Conservation (phyloP, 2,888 invertebrate species). For the Prionchulus punctatus region DNA sequence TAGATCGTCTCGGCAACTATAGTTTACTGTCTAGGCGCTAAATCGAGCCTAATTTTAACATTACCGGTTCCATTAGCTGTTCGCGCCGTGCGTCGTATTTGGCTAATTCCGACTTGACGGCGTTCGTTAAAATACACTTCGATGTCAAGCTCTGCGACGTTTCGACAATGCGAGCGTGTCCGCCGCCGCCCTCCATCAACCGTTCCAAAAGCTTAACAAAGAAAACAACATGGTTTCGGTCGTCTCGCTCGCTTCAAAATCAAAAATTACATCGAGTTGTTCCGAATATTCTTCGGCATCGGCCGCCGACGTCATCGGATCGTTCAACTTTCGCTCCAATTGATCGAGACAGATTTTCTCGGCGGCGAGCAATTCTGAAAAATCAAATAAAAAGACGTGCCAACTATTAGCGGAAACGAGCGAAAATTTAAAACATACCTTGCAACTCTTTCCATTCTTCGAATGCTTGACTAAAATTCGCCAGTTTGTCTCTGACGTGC, state of each 20-base stretch:
- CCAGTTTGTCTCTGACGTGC: conserved; percentile 25
- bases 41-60: conserved; percentile 4
- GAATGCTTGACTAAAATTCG: conserved; percentile 23
- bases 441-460: conserved; percentile 28
- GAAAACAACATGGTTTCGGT: not conserved
- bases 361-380: conserved; percentile 52
- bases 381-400: not conserved
- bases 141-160: conserved; percentile 26
- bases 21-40: no score
- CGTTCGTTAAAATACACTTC: not conserved
- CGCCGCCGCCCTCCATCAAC: conserved; percentile 13
- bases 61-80: conserved; percentile 8
- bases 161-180: conserved; percentile 23
- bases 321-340: conserved; percentile 55
- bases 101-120: conserved; percentile 7
- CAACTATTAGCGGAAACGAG: no score
- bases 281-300: conserved; percentile 85
- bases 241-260: not conserved
- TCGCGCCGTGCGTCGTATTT: conserved; percentile 4
- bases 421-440: conserved; percentile 15
- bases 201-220: conserved; percentile 10
- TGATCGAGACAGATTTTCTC: conserved; percentile 64
- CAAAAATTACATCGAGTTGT: conserved; percentile 53
- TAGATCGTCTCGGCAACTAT: no score
- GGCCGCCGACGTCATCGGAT: conserved; percentile 50